Evolutionary conservation across 1,140 invertebrate genomes (phyloP), one percentile per base, ranked within the genome.

Genomic region (Pogonus chalceus): DNA sequence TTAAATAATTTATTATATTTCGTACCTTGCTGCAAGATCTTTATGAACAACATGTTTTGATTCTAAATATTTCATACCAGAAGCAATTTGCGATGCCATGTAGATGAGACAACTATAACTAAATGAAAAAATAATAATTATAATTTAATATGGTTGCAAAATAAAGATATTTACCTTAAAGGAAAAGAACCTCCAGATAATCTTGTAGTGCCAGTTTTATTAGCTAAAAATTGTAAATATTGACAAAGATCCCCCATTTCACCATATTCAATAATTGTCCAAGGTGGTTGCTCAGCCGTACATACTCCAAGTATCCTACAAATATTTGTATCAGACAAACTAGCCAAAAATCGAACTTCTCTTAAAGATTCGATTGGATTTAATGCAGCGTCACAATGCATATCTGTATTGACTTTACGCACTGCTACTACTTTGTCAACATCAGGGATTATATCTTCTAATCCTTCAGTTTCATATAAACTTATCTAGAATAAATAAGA

Each of bases 1-100:
- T 22, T 51, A 37, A 51, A 7, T 31, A 31, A 31, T 4, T 31
- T 31, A 31, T 31, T 12, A 35, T 7, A 52, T 20, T 22, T 52
- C 58, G 74, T 77, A 87, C 84, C 84, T 80, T 18, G 86, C 84
- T 20, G 85, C 83, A 46, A 90, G 74, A 69, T 90, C 87, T 59
- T 86, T 79, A 69, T 90, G 87, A 26, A 85, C 80, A 63, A 88
- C 76, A 56, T 87, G 84, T 63, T 85, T 74, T 51, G 79, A 81
- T 69, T 88, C 87, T 60, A 90, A 75, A 66, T 87, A 88, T 65
- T 85, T 89, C 89, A 92, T 92, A 53, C 87, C 90, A 18, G 85
- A 88, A 31, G 88, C 85, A 58, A 92, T 87, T 74, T 92, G 88
- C 37, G 82, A 84, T 46, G 87, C 82, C 68, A 92, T 83, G 71